Percentiles rank a stretch among this genome's conserved stretches.
Conservation (phyloP, 2,888 invertebrate species). For the Hypolimnas misippus region DNA sequence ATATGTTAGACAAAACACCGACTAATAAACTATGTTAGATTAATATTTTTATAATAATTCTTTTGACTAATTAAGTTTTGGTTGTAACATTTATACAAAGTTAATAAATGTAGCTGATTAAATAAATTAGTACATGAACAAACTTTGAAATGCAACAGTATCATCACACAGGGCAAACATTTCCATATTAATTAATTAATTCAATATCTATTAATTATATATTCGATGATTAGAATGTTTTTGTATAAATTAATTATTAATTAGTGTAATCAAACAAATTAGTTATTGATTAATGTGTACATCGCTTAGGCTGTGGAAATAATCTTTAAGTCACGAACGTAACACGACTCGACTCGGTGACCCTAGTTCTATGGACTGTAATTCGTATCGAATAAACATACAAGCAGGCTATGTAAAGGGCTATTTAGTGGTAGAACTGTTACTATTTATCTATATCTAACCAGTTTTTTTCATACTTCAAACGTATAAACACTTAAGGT, state of each 20-base stretch:
- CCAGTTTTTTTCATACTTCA: too few relatives aligned
- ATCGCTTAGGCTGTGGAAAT: background rate
- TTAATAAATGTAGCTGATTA: too few relatives aligned
- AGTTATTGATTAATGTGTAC: constrained; percentile 4
- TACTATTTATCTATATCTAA: too few relatives aligned
- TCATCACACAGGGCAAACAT: background rate
- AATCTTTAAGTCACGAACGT: background rate
- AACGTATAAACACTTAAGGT: too few relatives aligned
- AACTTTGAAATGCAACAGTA: background rate
- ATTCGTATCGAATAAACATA: constrained; percentile 10
- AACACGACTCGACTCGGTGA: constrained; percentile 6
- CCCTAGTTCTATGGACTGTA: background rate
- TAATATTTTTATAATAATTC: too few relatives aligned
- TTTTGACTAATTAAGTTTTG: too few relatives aligned
- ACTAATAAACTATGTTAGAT: too few relatives aligned
- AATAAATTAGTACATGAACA: too few relatives aligned
- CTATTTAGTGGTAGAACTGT: background rate
- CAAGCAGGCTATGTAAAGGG: background rate
- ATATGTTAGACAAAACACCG: too few relatives aligned
- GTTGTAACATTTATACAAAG: too few relatives aligned
- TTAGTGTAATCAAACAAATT: constrained; percentile 4
- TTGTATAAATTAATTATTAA: background rate
- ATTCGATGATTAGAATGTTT: background rate
- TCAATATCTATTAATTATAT: background rate
- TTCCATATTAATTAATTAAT: background rate